Conservation (phyloP, 2,797 vertebrate species). For the Artibeus jamaicensis region DNA sequence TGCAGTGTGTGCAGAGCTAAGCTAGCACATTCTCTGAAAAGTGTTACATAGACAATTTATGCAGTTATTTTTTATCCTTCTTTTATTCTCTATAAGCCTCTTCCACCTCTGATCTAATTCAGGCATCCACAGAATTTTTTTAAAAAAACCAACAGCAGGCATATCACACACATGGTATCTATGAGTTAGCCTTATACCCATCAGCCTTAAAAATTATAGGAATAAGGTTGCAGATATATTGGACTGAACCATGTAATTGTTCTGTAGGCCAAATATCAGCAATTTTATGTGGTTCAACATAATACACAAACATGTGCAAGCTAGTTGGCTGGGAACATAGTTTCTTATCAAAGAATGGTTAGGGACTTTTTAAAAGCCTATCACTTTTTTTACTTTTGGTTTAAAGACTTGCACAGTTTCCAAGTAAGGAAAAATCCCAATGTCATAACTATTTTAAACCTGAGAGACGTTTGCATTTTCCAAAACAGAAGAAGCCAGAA, state of each 20-base stretch:
- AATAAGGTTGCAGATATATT: not conserved
- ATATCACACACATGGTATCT: not conserved
- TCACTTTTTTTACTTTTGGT: not conserved
- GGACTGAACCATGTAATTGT: constrained; percentile 25
- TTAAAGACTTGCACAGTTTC: constrained; percentile 63
- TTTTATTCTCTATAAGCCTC: constrained; percentile 15
- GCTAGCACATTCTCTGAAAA: constrained; percentile 27
- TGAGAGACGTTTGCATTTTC: constrained; percentile 63
- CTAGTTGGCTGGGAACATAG: not conserved
- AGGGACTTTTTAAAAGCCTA: constrained; percentile 40
- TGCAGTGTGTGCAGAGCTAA: not conserved
- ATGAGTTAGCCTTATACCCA: not conserved
- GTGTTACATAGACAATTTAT: not conserved
- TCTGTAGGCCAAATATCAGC: not conserved
- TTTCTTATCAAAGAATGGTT: constrained; percentile 17
- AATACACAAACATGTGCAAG: not conserved
- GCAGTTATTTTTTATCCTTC: constrained; percentile 21
- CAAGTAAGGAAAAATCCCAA: constrained; percentile 61
- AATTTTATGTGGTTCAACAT: constrained; percentile 26
- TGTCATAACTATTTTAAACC: constrained; percentile 69
- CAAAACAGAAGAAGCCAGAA: constrained; percentile 58
- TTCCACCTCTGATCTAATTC: constrained; percentile 32
- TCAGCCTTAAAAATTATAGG: constrained; percentile 33
- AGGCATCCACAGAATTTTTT: not conserved
- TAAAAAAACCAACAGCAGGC: not conserved